Base-by-base conservation (phyloP, 2,113 vertebrate genomes). In the Pogona vitticeps region DNA sequence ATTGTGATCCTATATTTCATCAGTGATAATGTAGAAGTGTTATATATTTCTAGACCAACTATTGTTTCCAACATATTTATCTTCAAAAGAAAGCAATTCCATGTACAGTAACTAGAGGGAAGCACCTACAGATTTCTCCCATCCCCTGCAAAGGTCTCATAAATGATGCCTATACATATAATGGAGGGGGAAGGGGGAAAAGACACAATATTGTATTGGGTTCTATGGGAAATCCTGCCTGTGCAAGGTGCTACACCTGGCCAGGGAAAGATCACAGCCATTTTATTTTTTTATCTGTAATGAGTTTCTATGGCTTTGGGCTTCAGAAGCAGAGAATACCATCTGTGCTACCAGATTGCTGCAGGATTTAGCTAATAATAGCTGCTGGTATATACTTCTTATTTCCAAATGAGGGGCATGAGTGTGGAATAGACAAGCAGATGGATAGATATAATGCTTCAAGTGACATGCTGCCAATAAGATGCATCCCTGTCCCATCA, bases 341-440 rank as follows among this genome's bases (percentile, higher is more conserved):
- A 96, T 96, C 96, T 96, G 95, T 90, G 93, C 89, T 84, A 96
- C 92, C 95, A 96, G 95, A 93, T 93, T 95, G 94, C 91, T 92
- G 91, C 88, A 95, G 93, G 93, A 94, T 93, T 93, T 88, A 31
- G 90, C 93, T 97, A 96, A 96, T 95, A 96, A 97, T 95, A 96
- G 95, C 89, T 94, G 88, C 93, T 92, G 95, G 94, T 95, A 88
- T 90, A 92, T 89, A 92, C 89, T 67, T 87, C 85, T 95, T 85
- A 90, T 87, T 94, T 92, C 86, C 92, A 96, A 94, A 93, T 90
- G 91, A 96, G 93, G 94, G 91, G 91, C 93, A 90, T 36, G 18
- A 93, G 70, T 75, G 73, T 89, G 92, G 91, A 86, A 84, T 91
- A 94, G 94, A 94, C 92, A 95, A 91, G 90, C 96, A 97, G 95